Conservation (phyloP, 2,888 invertebrate species). For the Euclidia mi region DNA sequence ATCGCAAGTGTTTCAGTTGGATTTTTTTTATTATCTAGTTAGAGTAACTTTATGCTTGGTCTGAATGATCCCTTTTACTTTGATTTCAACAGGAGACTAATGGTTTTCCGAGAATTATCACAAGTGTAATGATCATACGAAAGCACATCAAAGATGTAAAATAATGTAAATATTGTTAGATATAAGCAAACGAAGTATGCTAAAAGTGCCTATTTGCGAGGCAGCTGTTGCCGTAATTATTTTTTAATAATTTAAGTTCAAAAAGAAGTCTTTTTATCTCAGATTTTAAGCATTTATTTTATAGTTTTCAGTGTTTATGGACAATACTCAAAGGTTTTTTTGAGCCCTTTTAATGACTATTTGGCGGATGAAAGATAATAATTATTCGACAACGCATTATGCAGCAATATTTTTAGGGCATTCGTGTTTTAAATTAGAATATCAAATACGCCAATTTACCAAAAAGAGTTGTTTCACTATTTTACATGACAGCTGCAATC, state of each 20-base stretch:
- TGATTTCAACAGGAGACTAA: conserved; percentile 23
- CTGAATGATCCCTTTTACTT: neutral
- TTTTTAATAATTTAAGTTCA: conserved; percentile 32
- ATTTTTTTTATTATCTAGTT: too few relatives aligned
- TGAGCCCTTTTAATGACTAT: neutral
- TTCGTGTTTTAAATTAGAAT: too few relatives aligned
- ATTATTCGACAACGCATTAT: too few relatives aligned
- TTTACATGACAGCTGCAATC: too few relatives aligned
- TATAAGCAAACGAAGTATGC: conserved; percentile 25
- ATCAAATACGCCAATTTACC: too few relatives aligned
- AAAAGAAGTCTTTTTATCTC: conserved; percentile 4
- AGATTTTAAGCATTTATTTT: conserved; percentile 3
- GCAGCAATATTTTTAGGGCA: too few relatives aligned
- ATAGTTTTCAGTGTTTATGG: neutral
- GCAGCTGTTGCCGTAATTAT: conserved; percentile 25
- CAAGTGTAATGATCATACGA: conserved; percentile 67
- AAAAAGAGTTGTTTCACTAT: too few relatives aligned
- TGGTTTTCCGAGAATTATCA: conserved; percentile 33
- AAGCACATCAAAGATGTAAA: conserved; percentile 80
- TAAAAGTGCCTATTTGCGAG: conserved; percentile 21
- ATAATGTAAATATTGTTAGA: conserved; percentile 55
- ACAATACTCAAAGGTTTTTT: neutral
- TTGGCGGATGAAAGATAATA: neutral
- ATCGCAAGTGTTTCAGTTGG: too few relatives aligned
- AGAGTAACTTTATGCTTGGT: neutral